Conservation (phyloP, 2,797 vertebrate species). For the Microchirus variegatus region DNA sequence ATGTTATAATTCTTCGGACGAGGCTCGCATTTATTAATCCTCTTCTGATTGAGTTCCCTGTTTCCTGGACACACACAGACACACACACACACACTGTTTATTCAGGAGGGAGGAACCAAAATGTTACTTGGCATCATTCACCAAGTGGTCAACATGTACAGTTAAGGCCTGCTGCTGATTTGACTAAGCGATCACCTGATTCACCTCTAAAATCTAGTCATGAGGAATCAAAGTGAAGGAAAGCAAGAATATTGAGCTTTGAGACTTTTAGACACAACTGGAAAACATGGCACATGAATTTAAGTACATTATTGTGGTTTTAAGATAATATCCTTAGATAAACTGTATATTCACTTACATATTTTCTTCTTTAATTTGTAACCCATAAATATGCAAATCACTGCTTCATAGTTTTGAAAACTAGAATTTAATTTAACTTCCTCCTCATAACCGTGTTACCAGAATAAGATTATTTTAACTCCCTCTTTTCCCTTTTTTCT, state of each 20-base stretch:
- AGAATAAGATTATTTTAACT: too few species aligned
- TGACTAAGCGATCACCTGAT: slow-evolving; percentile 23
- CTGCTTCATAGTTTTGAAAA: too few species aligned
- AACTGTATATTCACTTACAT: too few species aligned
- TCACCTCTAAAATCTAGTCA: slow-evolving; percentile 35
- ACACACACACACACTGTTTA: slow-evolving; percentile 34
- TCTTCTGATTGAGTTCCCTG: slow-evolving; percentile 23
- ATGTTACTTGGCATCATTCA: slow-evolving; percentile 22
- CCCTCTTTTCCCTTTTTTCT: too few species aligned
- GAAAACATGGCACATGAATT: neutral
- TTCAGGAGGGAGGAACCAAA: slow-evolving; percentile 18
- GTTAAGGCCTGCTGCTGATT: slow-evolving; percentile 27
- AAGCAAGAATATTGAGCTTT: neutral
- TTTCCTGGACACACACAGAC: slow-evolving; percentile 42
- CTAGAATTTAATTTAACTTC: too few species aligned
- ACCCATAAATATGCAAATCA: too few species aligned
- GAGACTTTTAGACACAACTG: slow-evolving; percentile 5
- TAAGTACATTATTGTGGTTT: neutral
- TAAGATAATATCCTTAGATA: neutral
- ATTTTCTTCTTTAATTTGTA: too few species aligned
- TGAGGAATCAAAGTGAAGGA: slow-evolving; percentile 12
- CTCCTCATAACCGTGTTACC: too few species aligned
- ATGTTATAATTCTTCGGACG: slow-evolving; percentile 23
- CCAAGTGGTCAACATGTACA: slow-evolving; percentile 12
- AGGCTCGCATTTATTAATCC: slow-evolving; percentile 59